These are phyloP conservation scores for Molossus molossus DNA, from an alignment of 2,797 vertebrate genomes.

Conservation along the genomic window DNA sequence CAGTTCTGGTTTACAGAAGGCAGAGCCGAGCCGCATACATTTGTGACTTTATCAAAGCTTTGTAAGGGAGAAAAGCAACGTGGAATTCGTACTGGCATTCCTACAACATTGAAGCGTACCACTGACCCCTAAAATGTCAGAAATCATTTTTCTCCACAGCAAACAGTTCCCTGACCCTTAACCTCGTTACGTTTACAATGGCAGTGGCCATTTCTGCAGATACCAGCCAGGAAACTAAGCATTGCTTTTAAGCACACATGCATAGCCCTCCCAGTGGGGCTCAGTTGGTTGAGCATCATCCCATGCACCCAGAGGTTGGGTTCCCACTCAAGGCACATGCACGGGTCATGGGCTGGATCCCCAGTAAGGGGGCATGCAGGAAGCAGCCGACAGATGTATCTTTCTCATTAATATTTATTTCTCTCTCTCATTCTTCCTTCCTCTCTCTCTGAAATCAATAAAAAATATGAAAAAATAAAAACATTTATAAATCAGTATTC, in stretches of 20 bases:
- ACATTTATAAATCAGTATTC: not conserved
- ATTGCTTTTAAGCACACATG: constrained; percentile 35
- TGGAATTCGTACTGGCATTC: not conserved
- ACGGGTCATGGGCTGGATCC: too few relatives aligned
- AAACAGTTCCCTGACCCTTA: not conserved
- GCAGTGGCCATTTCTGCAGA: not conserved
- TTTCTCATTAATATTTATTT: too few relatives aligned
- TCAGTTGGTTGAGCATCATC: too few relatives aligned
- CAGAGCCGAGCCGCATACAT: not conserved
- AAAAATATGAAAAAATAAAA: too few relatives aligned
- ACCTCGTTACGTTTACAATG: not conserved
- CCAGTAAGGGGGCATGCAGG: too few relatives aligned
- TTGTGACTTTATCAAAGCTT: not conserved
- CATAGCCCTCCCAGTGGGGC: too few relatives aligned
- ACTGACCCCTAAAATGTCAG: not conserved
- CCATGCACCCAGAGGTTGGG: too few relatives aligned
- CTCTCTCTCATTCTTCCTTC: too few relatives aligned
- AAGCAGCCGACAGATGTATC: too few relatives aligned
- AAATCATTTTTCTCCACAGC: not conserved
- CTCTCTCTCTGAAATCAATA: too few relatives aligned
- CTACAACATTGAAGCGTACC: not conserved
- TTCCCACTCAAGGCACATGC: too few relatives aligned
- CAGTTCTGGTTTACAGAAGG: not conserved
- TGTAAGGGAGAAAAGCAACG: not conserved
- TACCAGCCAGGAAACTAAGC: not conserved